These are phyloP conservation scores for Mythimna loreyi DNA, from an alignment of 2,888 invertebrate genomes.

Conservation along the genomic window DNA sequence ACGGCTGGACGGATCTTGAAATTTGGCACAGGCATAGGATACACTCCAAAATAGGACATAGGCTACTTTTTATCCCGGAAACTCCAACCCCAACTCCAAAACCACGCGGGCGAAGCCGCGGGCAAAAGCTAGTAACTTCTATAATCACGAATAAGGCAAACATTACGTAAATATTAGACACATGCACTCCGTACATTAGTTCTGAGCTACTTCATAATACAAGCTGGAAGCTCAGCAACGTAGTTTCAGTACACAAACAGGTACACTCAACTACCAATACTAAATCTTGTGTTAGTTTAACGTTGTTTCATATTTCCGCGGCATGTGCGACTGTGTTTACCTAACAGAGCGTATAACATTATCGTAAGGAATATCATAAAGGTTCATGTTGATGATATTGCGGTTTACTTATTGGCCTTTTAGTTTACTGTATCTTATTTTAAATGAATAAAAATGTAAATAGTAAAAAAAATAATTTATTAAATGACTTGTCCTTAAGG, in stretches of 20 bases:
- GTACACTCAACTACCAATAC: constrained; percentile 55
- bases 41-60: too few species aligned
- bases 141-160: constrained; percentile 8
- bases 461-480: too few species aligned
- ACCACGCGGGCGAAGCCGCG: too few species aligned
- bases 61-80: too few species aligned
- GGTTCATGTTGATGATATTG: constrained; percentile 79
- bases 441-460: too few species aligned
- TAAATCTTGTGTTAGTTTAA: constrained; percentile 56
- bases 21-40: too few species aligned
- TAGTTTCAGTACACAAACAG: constrained; percentile 55
- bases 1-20: too few species aligned
- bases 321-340: constrained; percentile 70
- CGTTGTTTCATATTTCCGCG: constrained; percentile 70
- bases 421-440: constrained; percentile 72
- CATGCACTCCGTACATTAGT: constrained; percentile 34
- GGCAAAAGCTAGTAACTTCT: too few species aligned
- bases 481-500: too few species aligned
- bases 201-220: constrained; percentile 36
- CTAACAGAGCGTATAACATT: constrained; percentile 68
- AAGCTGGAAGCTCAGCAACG: constrained; percentile 52
- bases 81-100: too few species aligned
- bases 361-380: constrained; percentile 80
- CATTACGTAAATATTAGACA: constrained; percentile 28
- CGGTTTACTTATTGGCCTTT: constrained; percentile 75